Conservation (phyloP, 2,113 vertebrate genomes). For the Corythornis cristatus region DNA sequence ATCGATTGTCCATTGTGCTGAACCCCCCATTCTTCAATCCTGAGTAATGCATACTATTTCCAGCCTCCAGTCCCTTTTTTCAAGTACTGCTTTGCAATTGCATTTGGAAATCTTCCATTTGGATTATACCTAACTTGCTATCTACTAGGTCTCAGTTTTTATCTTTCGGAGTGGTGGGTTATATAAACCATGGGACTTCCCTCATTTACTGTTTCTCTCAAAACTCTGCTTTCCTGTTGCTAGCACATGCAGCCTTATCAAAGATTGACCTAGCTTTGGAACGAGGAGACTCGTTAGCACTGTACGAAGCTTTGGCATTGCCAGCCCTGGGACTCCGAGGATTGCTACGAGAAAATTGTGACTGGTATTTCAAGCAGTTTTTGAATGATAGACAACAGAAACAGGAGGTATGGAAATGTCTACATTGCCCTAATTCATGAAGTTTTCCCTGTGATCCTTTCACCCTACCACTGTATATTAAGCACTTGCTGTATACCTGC, state of each 20-base stretch:
- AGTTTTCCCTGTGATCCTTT: background rate
- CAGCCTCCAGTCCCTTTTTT: background rate
- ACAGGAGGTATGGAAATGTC: constrained; percentile 78
- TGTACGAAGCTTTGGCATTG: constrained; percentile 80
- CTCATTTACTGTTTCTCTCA: background rate
- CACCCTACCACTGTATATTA: background rate
- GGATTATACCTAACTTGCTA: background rate
- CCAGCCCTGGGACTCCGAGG: constrained; percentile 84
- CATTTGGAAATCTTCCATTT: background rate
- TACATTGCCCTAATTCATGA: background rate
- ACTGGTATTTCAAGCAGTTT: constrained; percentile 96
- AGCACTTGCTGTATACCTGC: background rate
- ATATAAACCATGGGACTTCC: background rate
- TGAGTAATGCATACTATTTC: background rate
- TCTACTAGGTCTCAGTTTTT: background rate
- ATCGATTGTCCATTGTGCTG: background rate
- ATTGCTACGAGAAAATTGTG: constrained; percentile 85
- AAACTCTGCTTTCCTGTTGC: background rate
- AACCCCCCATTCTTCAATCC: background rate
- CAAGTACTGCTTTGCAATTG: background rate
- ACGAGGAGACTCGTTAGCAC: constrained; percentile 62
- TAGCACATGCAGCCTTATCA: constrained; percentile 83
- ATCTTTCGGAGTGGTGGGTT: background rate
- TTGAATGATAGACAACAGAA: constrained; percentile 83
- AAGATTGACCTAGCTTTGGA: constrained; percentile 83